Evolutionary conservation across 2,797 vertebrate genomes (phyloP).

Genomic region (Oreonectes daqikongensis): DNA sequence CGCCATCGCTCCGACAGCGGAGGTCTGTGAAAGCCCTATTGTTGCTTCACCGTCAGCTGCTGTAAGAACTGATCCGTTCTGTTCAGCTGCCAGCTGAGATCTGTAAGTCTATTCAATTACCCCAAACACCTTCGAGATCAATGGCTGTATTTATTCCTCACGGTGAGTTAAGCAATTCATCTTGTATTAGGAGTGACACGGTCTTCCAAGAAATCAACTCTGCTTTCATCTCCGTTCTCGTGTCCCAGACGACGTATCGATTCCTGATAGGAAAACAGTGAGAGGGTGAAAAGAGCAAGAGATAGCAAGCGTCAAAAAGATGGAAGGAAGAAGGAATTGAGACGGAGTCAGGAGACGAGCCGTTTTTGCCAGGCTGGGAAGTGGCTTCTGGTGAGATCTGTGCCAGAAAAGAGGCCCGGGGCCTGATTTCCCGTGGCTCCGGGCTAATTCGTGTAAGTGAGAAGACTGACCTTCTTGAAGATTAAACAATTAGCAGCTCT

Average conservation of each 20-base stretch:
- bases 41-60: not conserved
- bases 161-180: constrained; percentile 50
- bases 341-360: constrained; percentile 43
- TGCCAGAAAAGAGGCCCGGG: constrained; percentile 54
- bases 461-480: constrained; percentile 57
- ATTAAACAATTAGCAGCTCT: constrained; percentile 68
- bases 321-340: constrained; percentile 42
- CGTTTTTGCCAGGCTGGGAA: constrained; percentile 29
- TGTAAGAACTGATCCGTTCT: constrained; percentile 7
- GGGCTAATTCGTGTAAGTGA: constrained; percentile 65
- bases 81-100: constrained; percentile 44
- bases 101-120: constrained; percentile 65
- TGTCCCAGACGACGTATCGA: constrained; percentile 67
- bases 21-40: not conserved
- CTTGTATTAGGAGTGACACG: constrained; percentile 71
- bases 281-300: constrained; percentile 58
- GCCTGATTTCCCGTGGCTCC: constrained; percentile 66
- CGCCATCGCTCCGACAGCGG: not conserved
- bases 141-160: constrained; percentile 66
- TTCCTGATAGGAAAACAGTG: constrained; percentile 60
- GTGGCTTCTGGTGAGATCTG: constrained; percentile 58
- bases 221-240: constrained; percentile 61
- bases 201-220: constrained; percentile 66
- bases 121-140: constrained; percentile 60
- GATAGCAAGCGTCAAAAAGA: not conserved